A percentile compares a stretch with the other conserved stretches of the same genome.
Conservation (phyloP, 2,888 invertebrate species). For the Craniophora ligustri region DNA sequence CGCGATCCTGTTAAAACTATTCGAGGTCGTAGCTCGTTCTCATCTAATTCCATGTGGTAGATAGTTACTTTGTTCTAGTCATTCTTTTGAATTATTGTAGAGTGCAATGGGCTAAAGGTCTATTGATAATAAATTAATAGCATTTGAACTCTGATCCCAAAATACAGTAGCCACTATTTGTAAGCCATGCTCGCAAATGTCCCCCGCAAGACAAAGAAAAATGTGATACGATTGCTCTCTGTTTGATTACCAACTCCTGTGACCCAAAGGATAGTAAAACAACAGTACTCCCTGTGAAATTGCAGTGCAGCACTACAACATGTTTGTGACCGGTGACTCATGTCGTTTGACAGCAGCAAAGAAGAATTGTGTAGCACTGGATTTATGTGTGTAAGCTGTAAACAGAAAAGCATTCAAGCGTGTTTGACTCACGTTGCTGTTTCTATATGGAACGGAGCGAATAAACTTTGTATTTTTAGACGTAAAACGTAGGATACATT, state of each 20-base stretch:
- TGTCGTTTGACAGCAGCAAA: neutral
- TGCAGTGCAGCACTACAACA: neutral
- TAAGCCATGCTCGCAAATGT: neutral
- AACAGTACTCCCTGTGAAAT: neutral
- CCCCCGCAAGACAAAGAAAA: neutral
- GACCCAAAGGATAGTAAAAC: neutral
- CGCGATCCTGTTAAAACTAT: too few species aligned
- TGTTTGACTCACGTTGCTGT: conserved; percentile 8
- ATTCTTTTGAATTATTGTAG: too few species aligned
- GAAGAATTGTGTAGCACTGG: neutral
- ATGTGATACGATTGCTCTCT: neutral
- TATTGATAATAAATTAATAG: too few species aligned
- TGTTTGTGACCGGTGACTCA: neutral
- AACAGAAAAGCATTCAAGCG: neutral
- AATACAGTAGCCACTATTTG: too few species aligned
- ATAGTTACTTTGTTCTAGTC: too few species aligned
- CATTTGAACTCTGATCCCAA: too few species aligned
- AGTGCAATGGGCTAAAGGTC: too few species aligned
- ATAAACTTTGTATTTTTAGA: conserved; percentile 8
- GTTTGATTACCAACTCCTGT: neutral
- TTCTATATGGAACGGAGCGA: conserved; percentile 8
- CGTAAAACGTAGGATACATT: conserved; percentile 35
- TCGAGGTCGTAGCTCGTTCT: too few species aligned
- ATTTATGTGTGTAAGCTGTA: neutral
- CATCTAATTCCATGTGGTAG: too few species aligned